Evolutionary conservation across 1,140 invertebrate species (phyloP), one percentile per base, ranked within the genome.

Genomic region (Megalonaias nervosa): DNA sequence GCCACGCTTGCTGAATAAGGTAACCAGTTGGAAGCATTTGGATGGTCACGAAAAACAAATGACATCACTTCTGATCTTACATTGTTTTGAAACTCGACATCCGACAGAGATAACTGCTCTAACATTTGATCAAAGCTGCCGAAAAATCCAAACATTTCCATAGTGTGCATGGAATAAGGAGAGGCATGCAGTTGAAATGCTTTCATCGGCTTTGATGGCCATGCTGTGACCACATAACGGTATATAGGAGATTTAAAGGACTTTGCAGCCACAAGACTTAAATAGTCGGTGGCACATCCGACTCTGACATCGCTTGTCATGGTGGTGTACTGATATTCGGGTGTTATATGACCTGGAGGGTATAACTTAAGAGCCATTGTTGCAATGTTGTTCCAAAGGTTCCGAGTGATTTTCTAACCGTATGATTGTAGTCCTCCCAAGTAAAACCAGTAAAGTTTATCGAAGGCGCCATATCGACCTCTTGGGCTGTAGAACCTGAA

Each of bases 241-340:
- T 72, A 77, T 5, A 77, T 70, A 6, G 75, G 69, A 17, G 75
- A 71, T 31, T 66, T 66, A n/a, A 66, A 59, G 13, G 69, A 55
- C 17, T 48, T 60, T 16, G 69, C 62, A 2, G 71, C 71, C 19
- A 72, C 59, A 16, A 67, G 48, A 16, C 48, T 64, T 14, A 77
- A 12, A 57, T 67, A 65, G 57, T 77, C 67, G 57, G n/a, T 77
- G 11, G 65, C 75, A 48, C 75, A 77, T 69, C 67, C 67, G 3
- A 72, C 69, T 19, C 75, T n/a, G 23, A 72, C 69, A 19, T 77
- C 75, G n/a, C 62, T 72, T 1, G 69, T 61, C 75, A 77, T 77
- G 58, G 58, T 77, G 11, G 69, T 59, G 26, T 56, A 67, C 62
- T 72, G 75, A 58, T 72, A 72, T 16, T 58, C 66, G 3, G 77